Evolutionary conservation across 2,888 invertebrate species (phyloP).

Genomic region (Phanerotoma sp.): DNA sequence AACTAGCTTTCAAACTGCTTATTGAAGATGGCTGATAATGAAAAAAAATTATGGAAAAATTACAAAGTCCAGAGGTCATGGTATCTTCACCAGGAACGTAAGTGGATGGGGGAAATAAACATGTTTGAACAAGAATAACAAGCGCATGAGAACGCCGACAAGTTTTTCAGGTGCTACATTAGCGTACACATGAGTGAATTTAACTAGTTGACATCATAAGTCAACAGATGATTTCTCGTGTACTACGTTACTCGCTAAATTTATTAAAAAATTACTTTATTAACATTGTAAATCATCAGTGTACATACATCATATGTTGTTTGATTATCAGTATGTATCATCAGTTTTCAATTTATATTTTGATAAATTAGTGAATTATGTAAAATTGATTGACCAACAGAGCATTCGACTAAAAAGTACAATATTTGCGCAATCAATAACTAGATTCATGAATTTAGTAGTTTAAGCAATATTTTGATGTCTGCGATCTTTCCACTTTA

Average conservation of each 20-base stretch:
- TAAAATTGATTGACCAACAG: not conserved
- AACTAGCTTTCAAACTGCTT: too few species aligned
- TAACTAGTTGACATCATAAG: constrained; percentile 21
- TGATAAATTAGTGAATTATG: not conserved
- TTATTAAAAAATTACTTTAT: constrained; percentile 28
- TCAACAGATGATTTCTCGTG: constrained; percentile 6
- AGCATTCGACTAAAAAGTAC: too few species aligned
- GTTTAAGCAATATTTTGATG: too few species aligned
- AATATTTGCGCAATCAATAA: too few species aligned
- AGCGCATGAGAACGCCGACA: constrained; percentile 17
- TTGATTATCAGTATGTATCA: constrained; percentile 24
- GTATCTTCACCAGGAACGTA: not conserved
- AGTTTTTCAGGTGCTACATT: constrained; percentile 18
- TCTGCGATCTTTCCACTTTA: too few species aligned
- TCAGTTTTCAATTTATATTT: not conserved
- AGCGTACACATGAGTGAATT: constrained; percentile 25
- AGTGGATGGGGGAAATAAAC: constrained; percentile 12
- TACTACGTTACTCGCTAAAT: too few species aligned
- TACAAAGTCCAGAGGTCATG: not conserved
- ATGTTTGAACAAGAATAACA: constrained; percentile 20
- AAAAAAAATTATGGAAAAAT: not conserved
- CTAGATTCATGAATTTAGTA: too few species aligned
- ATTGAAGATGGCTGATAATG: not conserved
- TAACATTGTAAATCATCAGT: constrained; percentile 28
- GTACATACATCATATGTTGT: constrained; percentile 33